Percentiles rank a stretch among this genome's conserved stretches.
Evolutionary conservation across 2,113 vertebrate species (phyloP).

Genomic region (Gambusia affinis): DNA sequence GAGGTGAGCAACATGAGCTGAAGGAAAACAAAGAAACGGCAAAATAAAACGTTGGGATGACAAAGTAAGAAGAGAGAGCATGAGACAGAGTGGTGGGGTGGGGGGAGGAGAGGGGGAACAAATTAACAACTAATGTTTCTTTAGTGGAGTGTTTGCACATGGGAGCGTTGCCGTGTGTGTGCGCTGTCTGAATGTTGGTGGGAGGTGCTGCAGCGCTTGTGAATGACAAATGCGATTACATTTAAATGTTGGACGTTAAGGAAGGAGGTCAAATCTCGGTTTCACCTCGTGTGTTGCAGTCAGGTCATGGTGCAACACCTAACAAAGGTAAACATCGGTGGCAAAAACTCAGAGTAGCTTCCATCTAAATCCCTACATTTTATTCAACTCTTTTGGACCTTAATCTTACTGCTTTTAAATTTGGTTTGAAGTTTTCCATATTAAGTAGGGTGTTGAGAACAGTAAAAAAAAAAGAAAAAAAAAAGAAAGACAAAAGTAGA

Average conservation of each 20-base stretch:
- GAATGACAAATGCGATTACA: constrained; percentile 35
- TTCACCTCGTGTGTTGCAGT: neutral
- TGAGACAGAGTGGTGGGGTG: constrained; percentile 23
- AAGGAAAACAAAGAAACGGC: constrained; percentile 46
- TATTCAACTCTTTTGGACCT: neutral
- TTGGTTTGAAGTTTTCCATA: neutral
- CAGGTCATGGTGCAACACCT: neutral
- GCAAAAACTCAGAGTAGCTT: constrained; percentile 5
- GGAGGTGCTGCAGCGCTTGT: constrained; percentile 44
- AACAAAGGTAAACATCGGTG: constrained; percentile 2
- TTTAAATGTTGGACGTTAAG: constrained; percentile 8
- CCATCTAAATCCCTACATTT: neutral
- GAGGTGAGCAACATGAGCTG: constrained; percentile 62
- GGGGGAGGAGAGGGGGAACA: constrained; percentile 35
- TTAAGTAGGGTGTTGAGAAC: neutral
- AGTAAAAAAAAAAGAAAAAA: neutral
- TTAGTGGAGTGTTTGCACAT: constrained; percentile 57
- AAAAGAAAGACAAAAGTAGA: neutral
- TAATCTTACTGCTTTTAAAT: neutral
- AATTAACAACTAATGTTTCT: constrained; percentile 42
- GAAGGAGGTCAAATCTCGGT: constrained; percentile 7
- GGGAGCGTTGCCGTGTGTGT: constrained; percentile 42
- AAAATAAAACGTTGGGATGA: constrained; percentile 23
- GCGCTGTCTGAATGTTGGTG: constrained; percentile 28
- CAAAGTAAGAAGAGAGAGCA: constrained; percentile 18